Evolutionary conservation across 2,888 invertebrate genomes (phyloP), one percentile per base, ranked within the genome.

Genomic region (Gymnosoma rotundatum): DNA sequence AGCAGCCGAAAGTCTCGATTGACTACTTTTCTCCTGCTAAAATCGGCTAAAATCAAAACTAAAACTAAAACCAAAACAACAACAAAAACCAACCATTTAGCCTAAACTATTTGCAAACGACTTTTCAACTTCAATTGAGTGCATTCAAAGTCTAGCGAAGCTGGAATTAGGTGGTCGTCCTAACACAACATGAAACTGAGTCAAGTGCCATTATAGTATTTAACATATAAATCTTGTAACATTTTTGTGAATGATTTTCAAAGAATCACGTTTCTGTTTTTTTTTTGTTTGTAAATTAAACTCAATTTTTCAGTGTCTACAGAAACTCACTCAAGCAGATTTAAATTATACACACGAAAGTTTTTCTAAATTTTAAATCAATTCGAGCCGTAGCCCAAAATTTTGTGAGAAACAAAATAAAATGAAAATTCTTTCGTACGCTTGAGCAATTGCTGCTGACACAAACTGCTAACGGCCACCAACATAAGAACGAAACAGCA

Each of bases 11-110:
- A 83, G 83, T 86, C 86, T 69, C 87, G 87, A 86, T 86, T 86
- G 86, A 83, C 87, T 83, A 87, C 87, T 87, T 87, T 87, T 87
- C 87, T 79, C 76, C 72, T 73, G 63, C 38, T 78, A 67, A 78
- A 70, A 66, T 66, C 63, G 45, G 73, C 52, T 42, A 61, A 81
- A 63, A 50, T 50, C n/a, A 63, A 78, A 66, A 69, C 7, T n/a
- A n/a, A n/a, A n/a, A n/a, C n/a, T 12, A 61, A 21, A 63, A 63
- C 36, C 36, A 25, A 45, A 56, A 60, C 25, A 76, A 56, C 42
- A 74, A 63, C 54, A 74, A 76, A 60, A 72, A 48, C 2, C 32
- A 32, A 52, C 18, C 12, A 54, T 54, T 78, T 78, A 63, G 52
- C 42, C n/a, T 32, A 64, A 78, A 83, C 63, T 73, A 61, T 80